Base-by-base conservation (phyloP, 2,888 invertebrate species). In the Monochamus alternatus region DNA sequence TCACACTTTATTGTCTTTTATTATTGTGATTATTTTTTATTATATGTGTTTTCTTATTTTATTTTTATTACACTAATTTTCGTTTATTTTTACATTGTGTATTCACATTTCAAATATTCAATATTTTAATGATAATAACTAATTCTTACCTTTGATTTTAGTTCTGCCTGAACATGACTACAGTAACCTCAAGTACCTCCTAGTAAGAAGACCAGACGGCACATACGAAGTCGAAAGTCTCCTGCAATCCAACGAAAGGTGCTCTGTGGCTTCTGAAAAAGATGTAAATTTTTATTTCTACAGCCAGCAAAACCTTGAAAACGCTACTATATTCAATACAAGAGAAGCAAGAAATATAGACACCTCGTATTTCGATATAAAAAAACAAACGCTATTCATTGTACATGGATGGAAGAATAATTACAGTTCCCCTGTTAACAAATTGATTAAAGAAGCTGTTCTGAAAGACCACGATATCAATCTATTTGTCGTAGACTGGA, bases 401-500 rank as follows among this genome's bases (percentile, higher is more conserved):
- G 58, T 68, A 9, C 68, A 68, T 12, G 68, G 68, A 22, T 68
- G 68, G 68, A 10, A 10, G 3, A 68, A 68, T 43, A 22, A 68
- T 30, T 59, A 38, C 10, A 59, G 22, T 3, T 68, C 68, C 8
- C 68, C 59, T n/a, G 43, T 68, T 3, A 59, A 58, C 14, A 10
- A 14, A 43, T 12, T 30, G 14, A 59, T 68, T 43, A 68, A 68
- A 68, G 12, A 8, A 43, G 68, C 68, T 0, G 44, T 59, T 44
- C 44, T 68, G 22, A 43, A 44, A 22, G 2, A 7, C 4, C 43
- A 43, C 38, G 68, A 68, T n/a, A 5, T 68, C 9, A 68, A 68
- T 43, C 3, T 68, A 7, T 58, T 68, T n/a, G 59, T 68, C 22
- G 59, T 59, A 7, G 68, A 68, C 30, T 68, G 68, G 68, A 44